A percentile compares a stretch with the other conserved stretches of the same genome.
Conservation (phyloP, 2,113 vertebrate genomes). For the Ceyx cyanopectus region DNA sequence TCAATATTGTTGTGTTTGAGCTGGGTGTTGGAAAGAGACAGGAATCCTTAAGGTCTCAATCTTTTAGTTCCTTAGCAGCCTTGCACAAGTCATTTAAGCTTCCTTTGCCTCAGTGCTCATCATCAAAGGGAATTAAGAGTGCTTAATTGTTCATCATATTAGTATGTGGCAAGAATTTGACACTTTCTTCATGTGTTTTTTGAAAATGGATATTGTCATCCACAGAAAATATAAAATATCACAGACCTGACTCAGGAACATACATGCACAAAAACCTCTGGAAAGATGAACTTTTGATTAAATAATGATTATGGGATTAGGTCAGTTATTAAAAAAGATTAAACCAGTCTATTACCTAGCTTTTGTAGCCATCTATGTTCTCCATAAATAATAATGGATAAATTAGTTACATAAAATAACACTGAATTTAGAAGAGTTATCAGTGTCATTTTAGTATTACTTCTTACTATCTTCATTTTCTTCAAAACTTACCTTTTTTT, state of each 20-base stretch:
- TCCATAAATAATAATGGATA: not conserved
- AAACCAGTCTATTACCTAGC: not conserved
- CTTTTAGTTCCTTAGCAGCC: not conserved
- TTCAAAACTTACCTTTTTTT: not conserved
- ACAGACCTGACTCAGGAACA: not conserved
- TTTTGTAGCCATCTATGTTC: not conserved
- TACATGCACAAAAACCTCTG: not conserved
- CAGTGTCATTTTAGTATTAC: not conserved
- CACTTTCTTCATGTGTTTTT: not conserved
- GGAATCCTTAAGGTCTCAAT: not conserved
- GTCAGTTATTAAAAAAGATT: constrained; percentile 2
- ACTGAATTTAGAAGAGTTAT: not conserved
- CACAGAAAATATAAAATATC: not conserved
- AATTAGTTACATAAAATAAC: not conserved
- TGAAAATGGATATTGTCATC: not conserved
- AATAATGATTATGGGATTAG: not conserved
- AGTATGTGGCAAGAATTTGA: not conserved
- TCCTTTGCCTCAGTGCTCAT: not conserved
- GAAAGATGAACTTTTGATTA: constrained; percentile 14
- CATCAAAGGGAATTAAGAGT: not conserved
- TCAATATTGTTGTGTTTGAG: not conserved
- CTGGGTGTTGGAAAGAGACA: not conserved
- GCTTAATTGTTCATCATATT: not conserved
- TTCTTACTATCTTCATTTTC: not conserved
- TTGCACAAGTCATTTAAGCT: not conserved